phyloP scores from a whole-genome alignment of 2,888 invertebrate species.

The Agonopterix heracliana region DNA sequence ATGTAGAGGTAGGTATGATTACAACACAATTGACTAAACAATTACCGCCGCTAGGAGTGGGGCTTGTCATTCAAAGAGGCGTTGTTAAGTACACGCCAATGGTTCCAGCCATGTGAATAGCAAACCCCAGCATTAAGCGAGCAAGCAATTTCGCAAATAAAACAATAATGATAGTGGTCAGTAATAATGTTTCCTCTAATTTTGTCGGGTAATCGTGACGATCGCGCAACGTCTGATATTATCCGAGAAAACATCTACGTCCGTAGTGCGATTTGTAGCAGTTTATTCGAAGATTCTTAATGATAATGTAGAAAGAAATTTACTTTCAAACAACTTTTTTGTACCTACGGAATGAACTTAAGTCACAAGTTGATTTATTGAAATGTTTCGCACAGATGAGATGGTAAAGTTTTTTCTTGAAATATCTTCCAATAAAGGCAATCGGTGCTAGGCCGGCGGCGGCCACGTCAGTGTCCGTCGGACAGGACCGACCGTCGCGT shows the following conservation, averaged over 20 bases:
- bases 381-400: no score
- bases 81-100: slow-evolving; percentile 50
- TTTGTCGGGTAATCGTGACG: slow-evolving; percentile 35
- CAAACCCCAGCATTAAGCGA: slow-evolving; percentile 42
- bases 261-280: no score
- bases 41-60: slow-evolving; percentile 45
- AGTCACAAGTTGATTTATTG: no score
- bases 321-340: no score
- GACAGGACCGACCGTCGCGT: slow-evolving; percentile 29
- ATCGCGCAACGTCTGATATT: not conserved
- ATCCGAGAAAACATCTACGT: not conserved
- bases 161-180: slow-evolving; percentile 57
- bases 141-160: slow-evolving; percentile 59
- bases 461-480: slow-evolving; percentile 17
- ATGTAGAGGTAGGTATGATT: not conserved
- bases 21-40: slow-evolving; percentile 40
- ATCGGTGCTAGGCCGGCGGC: slow-evolving; percentile 21
- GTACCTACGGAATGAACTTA: no score
- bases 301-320: no score
- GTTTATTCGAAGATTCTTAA: no score
- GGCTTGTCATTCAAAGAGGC: slow-evolving; percentile 53
- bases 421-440: slow-evolving; percentile 1
- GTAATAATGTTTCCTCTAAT: slow-evolving; percentile 51
- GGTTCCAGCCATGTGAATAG: slow-evolving; percentile 45
- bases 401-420: no score